Evolutionary conservation across 2,888 invertebrate species (phyloP).

Genomic region (Leucophenga maculata): DNA sequence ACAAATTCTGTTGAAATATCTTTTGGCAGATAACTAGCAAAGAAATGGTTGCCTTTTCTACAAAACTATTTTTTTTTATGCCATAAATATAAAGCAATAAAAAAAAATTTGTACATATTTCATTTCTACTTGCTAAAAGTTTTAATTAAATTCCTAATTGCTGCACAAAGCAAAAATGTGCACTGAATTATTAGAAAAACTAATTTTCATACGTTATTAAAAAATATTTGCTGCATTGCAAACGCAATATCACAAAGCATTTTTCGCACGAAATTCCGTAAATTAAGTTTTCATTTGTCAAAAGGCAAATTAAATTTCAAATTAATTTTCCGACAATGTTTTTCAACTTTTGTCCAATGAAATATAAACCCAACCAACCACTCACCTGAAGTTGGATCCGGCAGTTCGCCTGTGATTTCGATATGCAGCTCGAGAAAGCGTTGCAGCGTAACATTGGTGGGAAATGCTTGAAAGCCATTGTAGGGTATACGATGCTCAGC

Average conservation of each 20-base stretch:
- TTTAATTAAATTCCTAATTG: too few species aligned
- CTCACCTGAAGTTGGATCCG: slow-evolving; percentile 86
- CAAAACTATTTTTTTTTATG: too few species aligned
- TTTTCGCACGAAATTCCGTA: neutral
- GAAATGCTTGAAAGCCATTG: slow-evolving; percentile 94
- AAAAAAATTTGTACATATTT: slow-evolving; percentile 23
- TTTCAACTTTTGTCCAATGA: slow-evolving; percentile 7
- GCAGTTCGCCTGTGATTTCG: slow-evolving; percentile 91
- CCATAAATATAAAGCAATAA: neutral
- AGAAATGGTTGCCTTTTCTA: too few species aligned
- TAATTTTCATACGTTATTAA: too few species aligned
- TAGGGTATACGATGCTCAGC: slow-evolving; percentile 97
- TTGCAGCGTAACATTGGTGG: slow-evolving; percentile 95
- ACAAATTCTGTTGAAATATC: too few species aligned
- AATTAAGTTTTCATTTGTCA: too few species aligned
- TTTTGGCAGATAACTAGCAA: too few species aligned
- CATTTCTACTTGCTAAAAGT: neutral
- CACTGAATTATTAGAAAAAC: too few species aligned
- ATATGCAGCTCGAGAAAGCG: slow-evolving; percentile 95
- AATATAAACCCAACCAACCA: slow-evolving; percentile 9
- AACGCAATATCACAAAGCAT: neutral
- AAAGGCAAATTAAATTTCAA: too few species aligned
- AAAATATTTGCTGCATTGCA: too few species aligned
- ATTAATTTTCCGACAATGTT: too few species aligned
- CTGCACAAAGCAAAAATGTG: too few species aligned